Percentiles rank a stretch among this genome's conserved stretches.
phyloP scores from a whole-genome alignment of 1,140 invertebrate species.

The Zaprionus ornatus region DNA sequence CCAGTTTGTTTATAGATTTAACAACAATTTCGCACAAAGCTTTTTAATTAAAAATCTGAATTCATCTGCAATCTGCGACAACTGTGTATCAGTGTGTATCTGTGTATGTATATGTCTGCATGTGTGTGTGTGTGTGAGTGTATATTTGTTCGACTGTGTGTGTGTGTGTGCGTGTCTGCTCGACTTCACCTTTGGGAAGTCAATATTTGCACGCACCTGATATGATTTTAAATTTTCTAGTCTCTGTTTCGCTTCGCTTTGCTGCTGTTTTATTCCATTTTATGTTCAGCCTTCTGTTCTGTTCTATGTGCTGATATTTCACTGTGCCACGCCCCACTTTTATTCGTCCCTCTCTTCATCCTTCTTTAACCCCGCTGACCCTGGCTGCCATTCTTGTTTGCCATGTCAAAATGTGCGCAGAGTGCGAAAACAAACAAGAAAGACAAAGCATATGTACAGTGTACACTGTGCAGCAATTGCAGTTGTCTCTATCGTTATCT shows the following conservation, averaged over 20 bases:
- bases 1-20: constrained; percentile 45
- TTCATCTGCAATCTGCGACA: constrained; percentile 7
- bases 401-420: constrained; percentile 24
- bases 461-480: background rate
- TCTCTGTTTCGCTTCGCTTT: background rate
- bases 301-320: background rate
- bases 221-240: constrained; percentile 20
- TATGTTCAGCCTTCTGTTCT: background rate
- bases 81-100: background rate
- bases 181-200: constrained; percentile 10
- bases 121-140: background rate
- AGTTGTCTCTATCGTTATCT: background rate
- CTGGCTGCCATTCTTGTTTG: constrained; percentile 22
- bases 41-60: constrained; percentile 20
- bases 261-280: background rate
- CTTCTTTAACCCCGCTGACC: constrained; percentile 2
- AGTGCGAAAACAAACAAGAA: constrained; percentile 33
- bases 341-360: background rate
- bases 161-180: background rate
- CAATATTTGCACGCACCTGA: constrained; percentile 16
- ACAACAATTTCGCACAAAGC: constrained; percentile 15
- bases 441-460: background rate
- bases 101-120: background rate
- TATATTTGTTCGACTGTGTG: background rate
- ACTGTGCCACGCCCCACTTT: background rate